Evolutionary conservation across 2,113 vertebrate species (phyloP).

Genomic region (Puffinus mauretanicus): DNA sequence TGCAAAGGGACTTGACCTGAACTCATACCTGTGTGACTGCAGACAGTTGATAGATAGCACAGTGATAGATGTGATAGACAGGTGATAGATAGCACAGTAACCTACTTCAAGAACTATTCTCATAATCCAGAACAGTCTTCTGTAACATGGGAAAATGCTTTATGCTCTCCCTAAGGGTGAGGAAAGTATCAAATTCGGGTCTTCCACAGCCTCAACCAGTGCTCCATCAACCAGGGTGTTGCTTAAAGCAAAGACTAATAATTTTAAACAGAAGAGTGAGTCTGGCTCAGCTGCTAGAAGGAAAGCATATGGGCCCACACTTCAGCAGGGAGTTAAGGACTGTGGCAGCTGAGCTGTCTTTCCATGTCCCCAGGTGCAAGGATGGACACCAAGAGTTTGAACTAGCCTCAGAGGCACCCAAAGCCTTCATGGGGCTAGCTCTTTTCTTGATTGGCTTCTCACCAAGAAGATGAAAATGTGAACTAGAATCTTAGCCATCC

Average conservation of each 20-base stretch:
- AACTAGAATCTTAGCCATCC: neutral
- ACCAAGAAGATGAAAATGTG: neutral
- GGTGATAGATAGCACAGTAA: neutral
- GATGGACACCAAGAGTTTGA: neutral
- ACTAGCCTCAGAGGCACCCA: neutral
- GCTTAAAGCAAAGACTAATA: neutral
- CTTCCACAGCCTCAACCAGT: neutral
- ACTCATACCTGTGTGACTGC: neutral
- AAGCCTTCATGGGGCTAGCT: neutral
- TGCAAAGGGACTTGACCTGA: neutral
- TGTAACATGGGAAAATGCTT: neutral
- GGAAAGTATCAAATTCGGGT: neutral
- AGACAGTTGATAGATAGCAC: neutral
- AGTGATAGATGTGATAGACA: no score
- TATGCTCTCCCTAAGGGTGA: neutral
- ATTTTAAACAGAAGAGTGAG: neutral
- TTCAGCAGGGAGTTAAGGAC: neutral
- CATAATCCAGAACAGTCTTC: neutral
- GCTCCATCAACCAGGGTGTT: neutral
- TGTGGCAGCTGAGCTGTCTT: neutral
- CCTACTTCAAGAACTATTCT: neutral
- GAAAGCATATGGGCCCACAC: rapidly evolving
- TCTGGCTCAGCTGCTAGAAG: neutral
- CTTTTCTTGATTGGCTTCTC: neutral
- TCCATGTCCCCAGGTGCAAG: neutral